A percentile compares a stretch with the other conserved stretches of the same genome.
These are phyloP conservation scores for Oophaga sylvatica DNA, from an alignment of 2,797 vertebrate species.

Conservation along the genomic window DNA sequence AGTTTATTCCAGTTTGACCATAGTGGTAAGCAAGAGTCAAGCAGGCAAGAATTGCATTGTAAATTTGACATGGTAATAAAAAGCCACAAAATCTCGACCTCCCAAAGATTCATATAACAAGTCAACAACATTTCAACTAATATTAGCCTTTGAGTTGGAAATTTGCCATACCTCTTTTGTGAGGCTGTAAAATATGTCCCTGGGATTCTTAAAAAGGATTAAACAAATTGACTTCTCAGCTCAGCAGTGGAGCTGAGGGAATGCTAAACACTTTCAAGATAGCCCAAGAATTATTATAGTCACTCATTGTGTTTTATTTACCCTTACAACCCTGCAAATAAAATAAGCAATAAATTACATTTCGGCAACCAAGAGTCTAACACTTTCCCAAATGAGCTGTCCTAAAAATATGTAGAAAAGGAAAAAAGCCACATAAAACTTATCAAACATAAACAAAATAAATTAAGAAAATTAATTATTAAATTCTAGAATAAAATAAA, in stretches of 20 bases:
- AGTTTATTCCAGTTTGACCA: not conserved
- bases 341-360: conserved; percentile 53
- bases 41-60: not conserved
- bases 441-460: not conserved
- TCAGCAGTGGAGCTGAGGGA: conserved; percentile 57
- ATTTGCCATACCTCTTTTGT: conserved; percentile 55
- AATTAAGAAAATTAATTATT: not conserved
- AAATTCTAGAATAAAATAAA: conserved; percentile 53
- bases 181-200: conserved; percentile 57
- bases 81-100: conserved; percentile 30
- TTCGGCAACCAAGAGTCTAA: conserved; percentile 48
- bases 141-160: conserved; percentile 44
- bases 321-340: conserved; percentile 57
- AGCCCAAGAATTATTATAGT: conserved; percentile 61
- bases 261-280: conserved; percentile 62
- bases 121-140: conserved; percentile 42
- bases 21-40: conserved; percentile 10
- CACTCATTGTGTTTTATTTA: conserved; percentile 57
- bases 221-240: conserved; percentile 68
- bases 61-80: conserved; percentile 17
- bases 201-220: conserved; percentile 62
- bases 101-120: conserved; percentile 48
- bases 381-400: conserved; percentile 35
- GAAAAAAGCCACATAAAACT: conserved; percentile 21
- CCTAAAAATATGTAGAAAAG: conserved; percentile 17